These are phyloP conservation scores for Pterophyllum scalare DNA, from an alignment of 2,113 vertebrate species.

Conservation along the genomic window DNA sequence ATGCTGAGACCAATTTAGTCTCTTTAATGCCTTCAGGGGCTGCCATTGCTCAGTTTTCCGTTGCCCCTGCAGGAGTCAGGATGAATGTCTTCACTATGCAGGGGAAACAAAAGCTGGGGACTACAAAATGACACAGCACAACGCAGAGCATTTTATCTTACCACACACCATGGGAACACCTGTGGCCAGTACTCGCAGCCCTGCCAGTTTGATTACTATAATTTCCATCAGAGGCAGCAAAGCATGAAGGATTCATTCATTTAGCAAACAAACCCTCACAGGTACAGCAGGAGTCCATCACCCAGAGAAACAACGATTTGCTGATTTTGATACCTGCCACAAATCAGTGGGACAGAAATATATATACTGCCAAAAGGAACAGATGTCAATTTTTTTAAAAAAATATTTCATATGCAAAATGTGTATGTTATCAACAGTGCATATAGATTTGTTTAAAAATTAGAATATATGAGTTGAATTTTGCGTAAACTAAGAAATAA, in stretches of 20 bases:
- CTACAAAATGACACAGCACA: neutral
- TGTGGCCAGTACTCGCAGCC: slow-evolving; percentile 17
- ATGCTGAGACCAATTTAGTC: neutral
- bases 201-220: slow-evolving; percentile 35
- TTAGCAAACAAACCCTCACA: neutral
- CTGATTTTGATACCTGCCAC: slow-evolving; percentile 11
- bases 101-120: slow-evolving; percentile 18
- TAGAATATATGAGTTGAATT: neutral
- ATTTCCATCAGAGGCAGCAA: slow-evolving; percentile 34
- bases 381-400: neutral
- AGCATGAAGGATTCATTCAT: slow-evolving; percentile 29
- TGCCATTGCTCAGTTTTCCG: neutral
- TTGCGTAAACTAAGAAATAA: neutral
- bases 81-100: neutral
- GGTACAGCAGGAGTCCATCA: neutral
- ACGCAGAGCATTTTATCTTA: slow-evolving; percentile 23
- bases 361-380: neutral
- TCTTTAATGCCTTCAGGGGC: neutral
- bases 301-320: neutral
- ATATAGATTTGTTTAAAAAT: neutral
- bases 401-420: neutral
- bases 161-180: slow-evolving; percentile 5
- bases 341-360: slow-evolving; percentile 4
- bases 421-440: neutral
- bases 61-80: neutral